Percentiles rank a stretch among this genome's conserved stretches.
phyloP scores from a whole-genome alignment of 2,797 vertebrate species.

The Vultur gryphus region DNA sequence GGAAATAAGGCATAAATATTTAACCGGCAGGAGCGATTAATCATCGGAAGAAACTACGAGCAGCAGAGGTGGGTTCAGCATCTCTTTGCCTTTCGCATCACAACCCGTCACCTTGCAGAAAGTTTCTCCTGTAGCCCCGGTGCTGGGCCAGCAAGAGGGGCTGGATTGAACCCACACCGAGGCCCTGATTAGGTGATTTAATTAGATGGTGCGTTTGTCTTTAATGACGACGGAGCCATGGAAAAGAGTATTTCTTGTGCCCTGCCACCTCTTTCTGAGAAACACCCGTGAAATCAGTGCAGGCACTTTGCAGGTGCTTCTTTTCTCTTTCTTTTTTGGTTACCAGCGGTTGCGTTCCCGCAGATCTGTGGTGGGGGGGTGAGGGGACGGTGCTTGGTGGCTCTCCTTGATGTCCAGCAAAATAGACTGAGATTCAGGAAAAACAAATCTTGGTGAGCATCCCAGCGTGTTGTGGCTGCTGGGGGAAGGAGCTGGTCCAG shows the following conservation, averaged over 20 bases:
- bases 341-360: fast-evolving
- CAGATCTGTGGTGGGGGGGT: neutral
- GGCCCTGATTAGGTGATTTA: neutral
- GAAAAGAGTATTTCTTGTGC: neutral
- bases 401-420: neutral
- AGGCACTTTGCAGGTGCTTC: neutral
- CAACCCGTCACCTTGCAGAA: fast-evolving
- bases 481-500: neutral
- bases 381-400: neutral
- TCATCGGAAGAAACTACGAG: fast-evolving
- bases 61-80: neutral
- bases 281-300: neutral
- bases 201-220: neutral
- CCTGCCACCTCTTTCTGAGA: neutral
- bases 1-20: conserved; percentile 49
- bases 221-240: fast-evolving
- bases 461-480: neutral
- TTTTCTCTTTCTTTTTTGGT: neutral
- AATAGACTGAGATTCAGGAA: neutral
- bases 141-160: neutral
- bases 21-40: neutral
- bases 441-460: neutral
- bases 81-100: neutral
- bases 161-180: fast-evolving
- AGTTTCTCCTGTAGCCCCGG: neutral